Conservation (phyloP, 2,113 vertebrate genomes). For the Rynchops niger region DNA sequence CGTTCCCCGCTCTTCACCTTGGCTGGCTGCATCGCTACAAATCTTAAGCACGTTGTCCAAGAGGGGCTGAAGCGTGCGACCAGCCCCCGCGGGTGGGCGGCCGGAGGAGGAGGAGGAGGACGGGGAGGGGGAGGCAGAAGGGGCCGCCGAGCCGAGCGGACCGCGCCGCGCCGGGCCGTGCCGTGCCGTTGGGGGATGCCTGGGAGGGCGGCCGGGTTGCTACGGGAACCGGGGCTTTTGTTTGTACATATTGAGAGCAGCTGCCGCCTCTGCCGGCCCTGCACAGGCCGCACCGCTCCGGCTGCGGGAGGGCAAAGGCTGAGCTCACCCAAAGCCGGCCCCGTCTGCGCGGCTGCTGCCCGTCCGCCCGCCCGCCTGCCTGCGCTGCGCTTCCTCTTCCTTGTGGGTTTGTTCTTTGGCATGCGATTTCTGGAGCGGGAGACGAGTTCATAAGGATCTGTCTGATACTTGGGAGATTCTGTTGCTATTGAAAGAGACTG, state of each 20-base stretch:
- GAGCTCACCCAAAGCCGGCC: neutral
- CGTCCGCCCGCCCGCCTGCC: too few species aligned
- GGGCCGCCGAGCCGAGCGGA: neutral
- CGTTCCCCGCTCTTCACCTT: neutral
- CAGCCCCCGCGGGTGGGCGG: neutral
- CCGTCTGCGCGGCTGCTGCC: neutral
- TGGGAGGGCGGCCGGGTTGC: conserved; percentile 62
- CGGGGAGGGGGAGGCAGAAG: neutral
- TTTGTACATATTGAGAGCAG: conserved; percentile 69
- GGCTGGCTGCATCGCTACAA: accelerated
- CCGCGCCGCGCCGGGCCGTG: accelerated
- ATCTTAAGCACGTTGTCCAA: neutral
- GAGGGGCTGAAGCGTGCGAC: neutral
- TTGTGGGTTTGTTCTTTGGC: neutral
- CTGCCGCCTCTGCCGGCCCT: conserved; percentile 24
- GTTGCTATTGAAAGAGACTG: neutral
- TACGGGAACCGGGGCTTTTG: conserved; percentile 67
- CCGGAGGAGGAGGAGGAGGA: neutral
- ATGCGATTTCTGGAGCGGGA: neutral
- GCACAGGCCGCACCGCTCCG: neutral
- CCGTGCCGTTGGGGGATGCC: neutral
- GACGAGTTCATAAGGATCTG: accelerated
- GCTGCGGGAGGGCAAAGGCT: neutral
- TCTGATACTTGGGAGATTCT: neutral
- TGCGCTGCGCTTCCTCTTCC: neutral